A percentile compares a stretch with the other conserved stretches of the same genome.
Conservation (phyloP, 1,140 invertebrate species). For the Pygmarrhopalites habei region DNA sequence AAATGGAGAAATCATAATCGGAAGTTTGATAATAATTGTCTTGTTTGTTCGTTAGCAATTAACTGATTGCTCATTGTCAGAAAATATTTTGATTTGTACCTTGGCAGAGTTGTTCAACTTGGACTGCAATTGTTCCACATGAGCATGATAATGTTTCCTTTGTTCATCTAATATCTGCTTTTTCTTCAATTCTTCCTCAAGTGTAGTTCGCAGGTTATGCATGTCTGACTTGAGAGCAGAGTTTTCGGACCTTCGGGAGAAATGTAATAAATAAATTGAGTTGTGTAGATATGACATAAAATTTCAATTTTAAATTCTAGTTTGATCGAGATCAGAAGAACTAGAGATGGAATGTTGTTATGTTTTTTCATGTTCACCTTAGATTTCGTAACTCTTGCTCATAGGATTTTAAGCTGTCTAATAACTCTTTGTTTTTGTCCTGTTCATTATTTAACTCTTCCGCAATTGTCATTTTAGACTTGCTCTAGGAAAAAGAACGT, state of each 20-base stretch:
- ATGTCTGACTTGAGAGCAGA: background rate
- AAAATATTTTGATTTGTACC: no score
- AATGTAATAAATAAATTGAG: no score
- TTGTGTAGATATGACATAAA: no score
- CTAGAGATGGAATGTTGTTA: no score
- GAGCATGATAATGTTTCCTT: conserved; percentile 18
- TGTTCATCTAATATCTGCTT: conserved; percentile 19
- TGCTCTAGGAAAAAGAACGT: conserved; percentile 19
- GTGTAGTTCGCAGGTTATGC: background rate
- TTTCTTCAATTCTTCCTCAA: conserved; percentile 16
- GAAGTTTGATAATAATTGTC: no score
- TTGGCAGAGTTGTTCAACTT: no score
- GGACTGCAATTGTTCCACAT: conserved; percentile 14
- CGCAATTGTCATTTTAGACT: conserved; percentile 34
- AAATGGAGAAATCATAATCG: no score
- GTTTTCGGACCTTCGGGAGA: background rate
- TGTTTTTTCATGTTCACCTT: no score
- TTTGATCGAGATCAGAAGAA: no score
- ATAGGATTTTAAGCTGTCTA: background rate
- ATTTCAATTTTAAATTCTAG: no score
- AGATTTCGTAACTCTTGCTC: background rate
- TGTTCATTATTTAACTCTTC: conserved; percentile 22
- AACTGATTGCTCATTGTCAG: no score
- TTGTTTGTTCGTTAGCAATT: no score
- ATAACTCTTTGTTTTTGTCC: conserved; percentile 14